Conservation (phyloP, 2,888 invertebrate species). For the Agrilus mali region DNA sequence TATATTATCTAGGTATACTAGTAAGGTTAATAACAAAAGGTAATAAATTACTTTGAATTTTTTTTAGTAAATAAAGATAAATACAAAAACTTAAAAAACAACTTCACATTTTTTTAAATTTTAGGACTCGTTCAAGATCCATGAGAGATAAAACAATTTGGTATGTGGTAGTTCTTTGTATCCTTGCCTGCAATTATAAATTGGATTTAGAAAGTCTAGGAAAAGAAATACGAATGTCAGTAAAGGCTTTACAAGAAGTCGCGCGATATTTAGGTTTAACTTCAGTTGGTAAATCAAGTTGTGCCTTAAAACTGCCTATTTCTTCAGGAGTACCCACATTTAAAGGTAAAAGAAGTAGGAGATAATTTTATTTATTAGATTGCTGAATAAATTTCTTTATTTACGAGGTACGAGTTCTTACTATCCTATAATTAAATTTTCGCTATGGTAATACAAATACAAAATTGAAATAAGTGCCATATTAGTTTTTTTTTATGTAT, state of each 20-base stretch:
- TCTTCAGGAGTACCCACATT: constrained; percentile 15
- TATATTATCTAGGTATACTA: constrained; percentile 24
- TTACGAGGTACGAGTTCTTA: neutral
- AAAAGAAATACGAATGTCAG: constrained; percentile 23
- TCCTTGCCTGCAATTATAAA: constrained; percentile 23
- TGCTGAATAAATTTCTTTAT: constrained; percentile 1
- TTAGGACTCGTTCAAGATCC: constrained; percentile 24
- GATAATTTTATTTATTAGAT: neutral
- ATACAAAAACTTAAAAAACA: no score
- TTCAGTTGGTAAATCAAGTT: constrained; percentile 1
- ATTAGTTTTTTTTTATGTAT: no score
- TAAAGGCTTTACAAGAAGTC: constrained; percentile 27
- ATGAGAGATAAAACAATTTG: constrained; percentile 30
- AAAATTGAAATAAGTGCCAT: no score
- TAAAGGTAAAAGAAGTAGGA: neutral
- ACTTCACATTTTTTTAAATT: constrained; percentile 9
- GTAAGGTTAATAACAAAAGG: constrained; percentile 16
- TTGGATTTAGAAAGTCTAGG: constrained; percentile 22
- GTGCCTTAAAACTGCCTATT: constrained; percentile 23
- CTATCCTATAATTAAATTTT: no score
- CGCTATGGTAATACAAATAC: no score
- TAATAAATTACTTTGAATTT: constrained; percentile 8
- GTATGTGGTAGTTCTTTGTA: constrained; percentile 26
- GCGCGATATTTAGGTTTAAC: constrained; percentile 25
- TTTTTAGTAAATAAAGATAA: no score